phyloP scores from a whole-genome alignment of 2,113 vertebrate genomes.

The Bothrops jararaca region DNA sequence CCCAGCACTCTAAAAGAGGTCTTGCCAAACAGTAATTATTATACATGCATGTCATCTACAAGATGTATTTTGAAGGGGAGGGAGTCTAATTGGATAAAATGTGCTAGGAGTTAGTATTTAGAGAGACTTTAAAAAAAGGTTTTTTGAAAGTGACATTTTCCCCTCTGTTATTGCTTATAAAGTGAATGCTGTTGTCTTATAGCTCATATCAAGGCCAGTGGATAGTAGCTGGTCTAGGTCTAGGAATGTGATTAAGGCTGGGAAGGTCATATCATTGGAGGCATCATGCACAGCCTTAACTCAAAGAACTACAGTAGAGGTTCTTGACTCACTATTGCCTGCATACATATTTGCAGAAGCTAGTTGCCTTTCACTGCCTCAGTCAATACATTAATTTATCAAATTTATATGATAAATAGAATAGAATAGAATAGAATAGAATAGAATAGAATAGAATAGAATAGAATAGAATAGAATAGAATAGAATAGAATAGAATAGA shows the following conservation, averaged over 20 bases:
- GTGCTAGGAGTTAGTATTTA: neutral
- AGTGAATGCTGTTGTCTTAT: neutral
- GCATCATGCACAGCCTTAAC: neutral
- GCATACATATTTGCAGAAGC: neutral
- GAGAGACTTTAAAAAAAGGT: neutral
- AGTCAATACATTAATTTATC: neutral
- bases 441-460: no score
- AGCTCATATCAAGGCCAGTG: neutral
- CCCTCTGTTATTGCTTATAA: neutral
- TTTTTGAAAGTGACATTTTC: no score
- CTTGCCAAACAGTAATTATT: slow-evolving; percentile 7
- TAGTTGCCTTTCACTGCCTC: neutral
- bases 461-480: no score
- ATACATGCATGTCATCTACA: slow-evolving; percentile 18
- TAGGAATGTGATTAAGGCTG: neutral
- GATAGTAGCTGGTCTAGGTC: neutral
- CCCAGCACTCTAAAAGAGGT: neutral
- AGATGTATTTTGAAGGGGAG: slow-evolving; percentile 23
- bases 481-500: no score
- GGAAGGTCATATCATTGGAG: neutral
- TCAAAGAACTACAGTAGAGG: neutral
- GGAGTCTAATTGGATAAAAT: neutral
- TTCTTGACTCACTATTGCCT: neutral
- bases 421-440: neutral
- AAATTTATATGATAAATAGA: neutral